Conservation (phyloP, 2,113 vertebrate species). For the Notarius lentiginosus region DNA sequence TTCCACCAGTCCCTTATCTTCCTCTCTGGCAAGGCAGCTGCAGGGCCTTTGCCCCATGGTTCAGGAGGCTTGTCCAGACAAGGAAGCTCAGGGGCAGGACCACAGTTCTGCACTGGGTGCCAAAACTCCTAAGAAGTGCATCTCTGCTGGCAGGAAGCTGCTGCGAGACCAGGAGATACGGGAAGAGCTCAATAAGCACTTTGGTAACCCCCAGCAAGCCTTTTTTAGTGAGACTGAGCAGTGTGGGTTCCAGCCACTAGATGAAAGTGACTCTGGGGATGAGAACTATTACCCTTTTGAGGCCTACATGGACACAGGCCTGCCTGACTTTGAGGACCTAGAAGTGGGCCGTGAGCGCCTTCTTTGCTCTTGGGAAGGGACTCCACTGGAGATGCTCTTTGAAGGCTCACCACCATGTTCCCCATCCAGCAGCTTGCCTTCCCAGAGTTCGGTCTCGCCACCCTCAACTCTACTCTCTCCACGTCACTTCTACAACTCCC, state of each 20-base stretch:
- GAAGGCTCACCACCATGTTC: conserved; percentile 91
- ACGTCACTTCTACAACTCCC: conserved; percentile 77
- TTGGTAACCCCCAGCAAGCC: conserved; percentile 88
- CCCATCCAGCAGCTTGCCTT: conserved; percentile 90
- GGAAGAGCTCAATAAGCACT: conserved; percentile 98
- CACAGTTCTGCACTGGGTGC: conserved; percentile 57
- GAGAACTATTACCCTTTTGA: conserved; percentile 83
- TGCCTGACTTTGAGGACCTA: conserved; percentile 88
- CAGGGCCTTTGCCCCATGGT: conserved; percentile 75
- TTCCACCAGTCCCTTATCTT: conserved; percentile 62
- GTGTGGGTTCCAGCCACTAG: conserved; percentile 62
- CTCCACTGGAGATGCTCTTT: conserved; percentile 89
- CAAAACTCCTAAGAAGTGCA: conserved; percentile 47
- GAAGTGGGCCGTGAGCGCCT: conserved; percentile 88
- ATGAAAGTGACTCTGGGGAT: conserved; percentile 77
- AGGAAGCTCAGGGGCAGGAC: conserved; percentile 72
- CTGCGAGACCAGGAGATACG: conserved; percentile 95
- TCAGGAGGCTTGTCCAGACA: conserved; percentile 73
- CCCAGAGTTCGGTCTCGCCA: conserved; percentile 89
- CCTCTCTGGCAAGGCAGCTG: conserved; percentile 77
- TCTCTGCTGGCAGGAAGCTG: conserved; percentile 80
- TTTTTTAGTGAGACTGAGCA: conserved; percentile 79
- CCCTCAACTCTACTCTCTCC: conserved; percentile 84
- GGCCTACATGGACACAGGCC: conserved; percentile 88
- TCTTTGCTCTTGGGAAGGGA: conserved; percentile 91